Base-by-base conservation (phyloP, 1,140 invertebrate genomes). In the Hesperophylax magnus region DNA sequence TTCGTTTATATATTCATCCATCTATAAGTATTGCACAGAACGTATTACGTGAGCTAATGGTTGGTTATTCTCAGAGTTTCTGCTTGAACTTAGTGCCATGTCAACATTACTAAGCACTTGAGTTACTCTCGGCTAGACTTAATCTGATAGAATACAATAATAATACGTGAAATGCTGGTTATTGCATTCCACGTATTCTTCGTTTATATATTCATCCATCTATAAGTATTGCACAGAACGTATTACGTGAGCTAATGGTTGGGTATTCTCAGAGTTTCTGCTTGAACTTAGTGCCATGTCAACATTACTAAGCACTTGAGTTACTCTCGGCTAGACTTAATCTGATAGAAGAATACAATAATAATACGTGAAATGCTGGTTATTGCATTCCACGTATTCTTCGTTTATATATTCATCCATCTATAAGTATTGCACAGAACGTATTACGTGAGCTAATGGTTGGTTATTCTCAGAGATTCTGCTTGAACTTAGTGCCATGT, bases 321-420 rank as follows among this genome's bases (percentile, higher is more conserved):
- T 60, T 56, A 76, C 27, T 18, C 54, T 60, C 24, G 11, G n/a
- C 47, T 72, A 52, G 31, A 31, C 56, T 60, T 76, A 58, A 76
- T 76, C 72, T 76, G 53, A 58, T 60, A n/a, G 27, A 76, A 60
- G 72, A 76, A 60, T 60, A 60, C 54, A 76, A 76, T 58, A 56
- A 75, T 58, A 58, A 76, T 58, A n/a, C n/a, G n/a, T n/a, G n/a
- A n/a, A n/a, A n/a, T n/a, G n/a, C n/a, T n/a, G n/a, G 47, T 8
- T 22, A 20, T 22, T 54, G 20, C 6, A 52, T 18, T 14, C 56
- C 18, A 27, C 11, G 22, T 18, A 54, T 53, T 72, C 69, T 24
- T 24, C 1, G 34, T 47, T 69, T 72, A 1, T 4, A 54, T 20
- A 47, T 22, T 53, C 3, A 53, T 72, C 24, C 3, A 54, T 18